Percentiles rank a stretch among this genome's conserved stretches.
These are phyloP conservation scores for Eupithecia vulgata DNA, from an alignment of 2,888 invertebrate genomes.

Conservation along the genomic window DNA sequence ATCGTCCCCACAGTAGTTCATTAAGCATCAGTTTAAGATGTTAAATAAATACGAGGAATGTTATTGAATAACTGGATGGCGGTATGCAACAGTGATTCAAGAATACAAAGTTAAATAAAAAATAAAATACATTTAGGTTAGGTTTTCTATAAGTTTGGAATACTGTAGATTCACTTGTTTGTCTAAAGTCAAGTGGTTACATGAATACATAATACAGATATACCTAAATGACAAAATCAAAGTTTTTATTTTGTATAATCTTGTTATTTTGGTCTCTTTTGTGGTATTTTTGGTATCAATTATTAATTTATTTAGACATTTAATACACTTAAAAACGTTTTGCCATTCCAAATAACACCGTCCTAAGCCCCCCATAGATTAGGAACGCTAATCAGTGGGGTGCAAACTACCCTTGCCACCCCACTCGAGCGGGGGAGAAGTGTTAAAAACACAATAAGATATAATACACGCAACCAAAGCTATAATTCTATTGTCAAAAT, in stretches of 20 bases:
- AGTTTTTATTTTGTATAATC: background rate
- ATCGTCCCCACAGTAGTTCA: slow-evolving; percentile 71
- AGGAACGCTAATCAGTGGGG: slow-evolving; percentile 82
- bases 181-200: background rate
- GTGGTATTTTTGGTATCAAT: background rate
- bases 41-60: slow-evolving; percentile 82
- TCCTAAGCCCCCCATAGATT: slow-evolving; percentile 76
- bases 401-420: slow-evolving; percentile 73
- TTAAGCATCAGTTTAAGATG: slow-evolving; percentile 80
- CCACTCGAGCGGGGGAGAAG: slow-evolving; percentile 70
- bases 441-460: slow-evolving; percentile 83
- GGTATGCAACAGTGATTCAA: slow-evolving; percentile 48
- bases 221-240: background rate
- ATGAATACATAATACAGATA: background rate
- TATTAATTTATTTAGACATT: background rate
- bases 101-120: background rate
- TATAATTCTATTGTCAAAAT: slow-evolving; percentile 26
- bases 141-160: too few relatives aligned
- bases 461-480: slow-evolving; percentile 59
- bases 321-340: background rate
- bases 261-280: too few relatives aligned
- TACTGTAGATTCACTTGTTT: too few relatives aligned
- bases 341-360: slow-evolving; percentile 51
- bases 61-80: slow-evolving; percentile 76
- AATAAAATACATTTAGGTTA: background rate